Evolutionary conservation across 2,113 vertebrate species (phyloP), one percentile per base, ranked within the genome.

Genomic region (Antennarius striatus): DNA sequence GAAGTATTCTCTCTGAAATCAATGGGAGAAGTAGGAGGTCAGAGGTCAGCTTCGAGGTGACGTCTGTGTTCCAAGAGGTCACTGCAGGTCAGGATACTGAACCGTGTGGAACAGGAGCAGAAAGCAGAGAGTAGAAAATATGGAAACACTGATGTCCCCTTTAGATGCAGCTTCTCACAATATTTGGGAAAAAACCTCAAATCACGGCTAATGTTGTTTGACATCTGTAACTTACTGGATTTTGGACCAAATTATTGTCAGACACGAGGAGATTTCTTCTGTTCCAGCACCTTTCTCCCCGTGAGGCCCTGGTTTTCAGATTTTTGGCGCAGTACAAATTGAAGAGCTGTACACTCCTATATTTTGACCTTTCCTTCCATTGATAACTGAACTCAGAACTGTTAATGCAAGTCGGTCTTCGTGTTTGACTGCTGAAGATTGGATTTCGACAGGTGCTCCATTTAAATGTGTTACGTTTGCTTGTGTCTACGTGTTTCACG

Each of bases 191-290:
- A n/a, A 56, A 30, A 56, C 48, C 4, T 46, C 50, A 77, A 78
- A 82, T 85, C 77, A 56, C 39, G 5, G 56, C 68, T 73, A 75
- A 88, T 48, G 2, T 28, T 87, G 77, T 88, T 87, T 88, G 84
- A 86, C 79, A 80, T 81, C 61, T 58, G 58, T 17, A 60, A 75
- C 48, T 51, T 53, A 17, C 50, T 52, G 50, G 53, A 43, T 48
- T 59, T 36, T 59, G 42, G 43, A 73, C 50, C 29, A 32, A 73
- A 73, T 56, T 57, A 48, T 55, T 77, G 61, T 70, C 58, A 56
- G 70, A 59, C 71, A 50, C 43, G 43, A 53, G 56, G 15, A 40
- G 36, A 13, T 71, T 68, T 72, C 53, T 67, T 82, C 69, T 70
- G 54, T 68, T 58, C 59, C 49, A 7, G 42, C 52, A 56, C 72